Conservation (phyloP, 2,113 vertebrate species). For the Cyphomyrus plagiostoma region DNA sequence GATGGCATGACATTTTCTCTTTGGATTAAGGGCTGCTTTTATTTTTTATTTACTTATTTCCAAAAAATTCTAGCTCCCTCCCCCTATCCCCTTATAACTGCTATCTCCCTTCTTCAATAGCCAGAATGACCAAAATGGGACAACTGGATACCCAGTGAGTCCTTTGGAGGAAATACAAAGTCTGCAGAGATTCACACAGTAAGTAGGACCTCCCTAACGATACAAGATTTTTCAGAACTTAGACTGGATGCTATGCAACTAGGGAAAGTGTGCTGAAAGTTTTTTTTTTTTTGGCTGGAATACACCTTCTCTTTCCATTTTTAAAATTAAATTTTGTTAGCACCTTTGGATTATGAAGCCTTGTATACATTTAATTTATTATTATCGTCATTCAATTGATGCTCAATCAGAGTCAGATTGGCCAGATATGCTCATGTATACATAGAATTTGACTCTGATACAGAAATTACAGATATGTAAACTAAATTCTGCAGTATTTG, state of each 20-base stretch:
- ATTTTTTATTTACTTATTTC: slow-evolving; percentile 24
- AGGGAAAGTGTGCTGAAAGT: not conserved
- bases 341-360: not conserved
- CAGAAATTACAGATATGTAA: not conserved
- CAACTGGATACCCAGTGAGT: slow-evolving; percentile 73
- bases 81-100: slow-evolving; percentile 7
- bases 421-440: not conserved
- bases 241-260: not conserved
- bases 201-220: slow-evolving; percentile 35
- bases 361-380: not conserved
- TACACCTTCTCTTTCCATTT: not conserved
- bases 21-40: not conserved
- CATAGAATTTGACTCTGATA: not conserved
- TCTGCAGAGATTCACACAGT: slow-evolving; percentile 62
- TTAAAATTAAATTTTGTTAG: not conserved
- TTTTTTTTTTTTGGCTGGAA: not conserved
- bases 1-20: not conserved
- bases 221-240: not conserved
- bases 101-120: slow-evolving; percentile 46
- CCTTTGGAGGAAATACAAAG: slow-evolving; percentile 64
- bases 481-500: not conserved
- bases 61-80: not conserved
- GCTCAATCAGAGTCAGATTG: not conserved
- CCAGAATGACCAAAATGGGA: slow-evolving; percentile 82
- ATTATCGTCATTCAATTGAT: not conserved